phyloP scores from a whole-genome alignment of 1,140 invertebrate species.

The Temnothorax longispinosus region DNA sequence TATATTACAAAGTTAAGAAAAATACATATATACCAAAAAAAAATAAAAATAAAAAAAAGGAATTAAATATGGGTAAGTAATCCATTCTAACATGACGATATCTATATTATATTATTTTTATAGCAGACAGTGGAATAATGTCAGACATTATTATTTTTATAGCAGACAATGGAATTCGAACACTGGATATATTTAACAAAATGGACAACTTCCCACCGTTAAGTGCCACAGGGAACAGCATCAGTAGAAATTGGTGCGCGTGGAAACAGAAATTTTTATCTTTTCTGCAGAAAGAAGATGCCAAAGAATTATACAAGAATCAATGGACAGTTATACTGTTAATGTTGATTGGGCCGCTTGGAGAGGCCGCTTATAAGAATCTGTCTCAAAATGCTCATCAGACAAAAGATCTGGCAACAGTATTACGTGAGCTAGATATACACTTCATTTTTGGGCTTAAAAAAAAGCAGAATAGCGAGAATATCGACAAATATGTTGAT shows the following conservation, averaged over 20 bases:
- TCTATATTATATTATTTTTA: neutral
- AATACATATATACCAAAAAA: neutral
- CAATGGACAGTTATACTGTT: conserved; percentile 22
- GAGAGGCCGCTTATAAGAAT: neutral
- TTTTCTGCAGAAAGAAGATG: conserved; percentile 26
- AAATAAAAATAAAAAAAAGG: conserved; percentile 7
- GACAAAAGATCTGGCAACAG: neutral
- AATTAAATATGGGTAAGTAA: conserved; percentile 37
- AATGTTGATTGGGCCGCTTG: conserved; percentile 6
- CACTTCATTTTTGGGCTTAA: conserved; percentile 4
- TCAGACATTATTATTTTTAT: neutral
- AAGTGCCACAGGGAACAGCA: neutral
- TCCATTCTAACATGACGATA: neutral
- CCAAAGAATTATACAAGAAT: neutral
- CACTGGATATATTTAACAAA: neutral
- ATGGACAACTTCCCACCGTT: neutral
- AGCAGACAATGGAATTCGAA: neutral
- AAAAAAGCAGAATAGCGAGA: neutral
- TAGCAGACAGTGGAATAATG: too few relatives aligned
- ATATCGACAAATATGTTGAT: conserved; percentile 16
- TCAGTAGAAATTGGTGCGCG: neutral
- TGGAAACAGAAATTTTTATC: conserved; percentile 22
- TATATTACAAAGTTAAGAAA: neutral
- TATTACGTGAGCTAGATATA: conserved; percentile 11
- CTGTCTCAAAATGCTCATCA: neutral